These are phyloP conservation scores for Phasianus colchicus DNA, from an alignment of 2,113 vertebrate genomes.

Conservation along the genomic window DNA sequence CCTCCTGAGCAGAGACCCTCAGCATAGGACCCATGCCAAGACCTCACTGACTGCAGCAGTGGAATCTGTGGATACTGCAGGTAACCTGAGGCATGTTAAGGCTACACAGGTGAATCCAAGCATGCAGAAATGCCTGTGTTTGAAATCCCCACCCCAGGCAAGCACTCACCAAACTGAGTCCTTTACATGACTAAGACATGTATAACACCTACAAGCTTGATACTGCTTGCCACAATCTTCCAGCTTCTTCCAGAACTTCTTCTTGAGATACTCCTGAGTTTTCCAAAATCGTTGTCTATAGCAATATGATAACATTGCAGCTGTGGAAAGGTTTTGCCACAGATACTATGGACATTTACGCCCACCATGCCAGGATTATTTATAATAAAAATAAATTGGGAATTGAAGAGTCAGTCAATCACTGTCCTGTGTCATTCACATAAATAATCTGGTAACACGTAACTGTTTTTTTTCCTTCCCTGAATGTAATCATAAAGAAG, in stretches of 20 bases:
- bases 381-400: background rate
- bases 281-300: background rate
- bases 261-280: background rate
- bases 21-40: background rate
- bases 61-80: background rate
- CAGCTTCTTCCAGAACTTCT: background rate
- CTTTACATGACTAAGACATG: background rate
- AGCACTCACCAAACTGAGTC: background rate
- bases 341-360: background rate
- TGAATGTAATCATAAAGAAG: background rate
- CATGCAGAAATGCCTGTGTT: background rate
- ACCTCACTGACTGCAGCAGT: fast-evolving
- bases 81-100: background rate
- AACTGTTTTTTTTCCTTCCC: background rate
- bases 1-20: fast-evolving
- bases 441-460: background rate
- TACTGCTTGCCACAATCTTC: background rate
- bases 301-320: background rate
- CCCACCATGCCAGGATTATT: background rate
- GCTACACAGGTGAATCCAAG: background rate
- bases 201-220: background rate
- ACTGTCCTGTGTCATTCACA: background rate
- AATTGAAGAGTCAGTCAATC: background rate
- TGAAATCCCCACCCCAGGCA: background rate
- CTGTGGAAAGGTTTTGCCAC: background rate